Conservation (phyloP, 2,113 vertebrate genomes). For the Motacilla tschutschensis region DNA sequence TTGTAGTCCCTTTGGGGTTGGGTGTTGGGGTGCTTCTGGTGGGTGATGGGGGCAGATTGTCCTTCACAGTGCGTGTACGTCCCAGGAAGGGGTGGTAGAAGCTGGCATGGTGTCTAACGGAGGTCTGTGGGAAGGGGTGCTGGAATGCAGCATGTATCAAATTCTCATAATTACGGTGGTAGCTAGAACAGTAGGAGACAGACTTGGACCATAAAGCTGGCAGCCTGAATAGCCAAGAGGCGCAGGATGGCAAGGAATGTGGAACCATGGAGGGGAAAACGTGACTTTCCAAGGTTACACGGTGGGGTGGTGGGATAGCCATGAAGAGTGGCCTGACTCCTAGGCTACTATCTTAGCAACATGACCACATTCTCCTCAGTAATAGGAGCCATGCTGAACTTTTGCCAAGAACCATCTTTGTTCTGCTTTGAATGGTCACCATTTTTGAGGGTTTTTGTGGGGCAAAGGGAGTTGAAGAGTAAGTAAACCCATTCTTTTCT, state of each 20-base stretch:
- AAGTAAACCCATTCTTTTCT: slow-evolving; percentile 11
- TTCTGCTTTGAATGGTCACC: slow-evolving; percentile 5
- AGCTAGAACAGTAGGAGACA: slow-evolving; percentile 4
- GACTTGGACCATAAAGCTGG: slow-evolving; percentile 22
- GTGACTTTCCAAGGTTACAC: slow-evolving; percentile 23
- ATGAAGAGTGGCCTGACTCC: slow-evolving; percentile 3
- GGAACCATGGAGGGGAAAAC: not conserved
- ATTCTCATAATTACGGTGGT: slow-evolving; percentile 7
- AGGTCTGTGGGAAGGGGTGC: not conserved
- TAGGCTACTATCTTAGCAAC: slow-evolving; percentile 11
- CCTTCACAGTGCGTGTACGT: not conserved
- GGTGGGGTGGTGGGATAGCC: not conserved
- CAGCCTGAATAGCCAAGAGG: not conserved
- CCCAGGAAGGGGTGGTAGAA: not conserved
- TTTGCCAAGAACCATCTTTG: not conserved
- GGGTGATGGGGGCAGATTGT: not conserved
- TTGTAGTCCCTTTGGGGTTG: not conserved
- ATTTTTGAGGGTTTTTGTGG: not conserved
- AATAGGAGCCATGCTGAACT: not conserved
- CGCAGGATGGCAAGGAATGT: not conserved
- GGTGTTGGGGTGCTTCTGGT: not conserved
- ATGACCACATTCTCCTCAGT: slow-evolving; percentile 3
- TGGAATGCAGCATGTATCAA: not conserved
- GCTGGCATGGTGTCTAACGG: not conserved
- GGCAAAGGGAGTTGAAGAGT: not conserved